Evolutionary conservation across 2,113 vertebrate genomes (phyloP).

Genomic region (Corythornis cristatus): DNA sequence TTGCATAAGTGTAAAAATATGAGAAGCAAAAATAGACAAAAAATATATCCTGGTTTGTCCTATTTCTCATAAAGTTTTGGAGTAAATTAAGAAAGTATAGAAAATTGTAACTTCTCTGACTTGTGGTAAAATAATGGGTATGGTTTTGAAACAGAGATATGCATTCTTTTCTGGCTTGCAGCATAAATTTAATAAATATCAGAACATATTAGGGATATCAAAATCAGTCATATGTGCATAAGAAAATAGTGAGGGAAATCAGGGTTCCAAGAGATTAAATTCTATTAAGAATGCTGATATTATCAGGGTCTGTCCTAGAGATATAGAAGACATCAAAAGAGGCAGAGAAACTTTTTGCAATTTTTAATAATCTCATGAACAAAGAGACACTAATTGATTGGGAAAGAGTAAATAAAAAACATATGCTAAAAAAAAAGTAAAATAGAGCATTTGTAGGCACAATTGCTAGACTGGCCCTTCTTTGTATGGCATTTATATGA

Average conservation of each 20-base stretch:
- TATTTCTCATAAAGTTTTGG: background rate
- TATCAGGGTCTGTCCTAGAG: background rate
- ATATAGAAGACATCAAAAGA: constrained; percentile 46
- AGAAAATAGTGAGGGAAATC: background rate
- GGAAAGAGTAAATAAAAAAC: constrained; percentile 23
- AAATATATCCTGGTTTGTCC: background rate
- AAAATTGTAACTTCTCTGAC: background rate
- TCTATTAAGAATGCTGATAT: background rate
- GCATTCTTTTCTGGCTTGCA: background rate
- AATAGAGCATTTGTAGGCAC: background rate
- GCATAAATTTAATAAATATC: background rate
- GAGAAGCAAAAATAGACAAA: background rate
- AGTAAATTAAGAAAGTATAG: background rate
- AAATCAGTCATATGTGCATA: background rate
- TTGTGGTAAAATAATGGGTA: background rate
- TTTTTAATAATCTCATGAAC: background rate
- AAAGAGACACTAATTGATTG: constrained; percentile 7
- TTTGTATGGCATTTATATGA: background rate
- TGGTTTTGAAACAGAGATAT: background rate
- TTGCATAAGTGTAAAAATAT: background rate
- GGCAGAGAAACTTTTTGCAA: background rate
- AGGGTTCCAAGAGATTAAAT: background rate
- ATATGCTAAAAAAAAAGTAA: background rate
- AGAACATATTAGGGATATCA: background rate
- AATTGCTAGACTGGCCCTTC: background rate